Evolutionary conservation across 2,888 invertebrate species (phyloP), one percentile per base, ranked within the genome.

Genomic region (Parnassius glacialis): DNA sequence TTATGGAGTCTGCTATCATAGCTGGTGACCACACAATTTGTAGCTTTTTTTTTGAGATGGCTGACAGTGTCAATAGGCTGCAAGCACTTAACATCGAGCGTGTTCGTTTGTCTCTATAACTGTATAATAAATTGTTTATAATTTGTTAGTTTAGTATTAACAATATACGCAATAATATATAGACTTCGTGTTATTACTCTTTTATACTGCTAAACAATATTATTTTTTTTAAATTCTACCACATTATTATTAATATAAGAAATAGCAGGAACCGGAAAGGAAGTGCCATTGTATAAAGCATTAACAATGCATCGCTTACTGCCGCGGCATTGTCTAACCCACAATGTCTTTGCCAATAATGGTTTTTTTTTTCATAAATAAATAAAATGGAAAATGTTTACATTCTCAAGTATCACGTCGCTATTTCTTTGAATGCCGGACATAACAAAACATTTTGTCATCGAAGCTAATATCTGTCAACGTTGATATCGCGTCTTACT

Each of bases 251-350:
- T 53, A 57, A 48, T 57, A 61, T 52, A 57, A 62, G 61, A 62
- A 57, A 57, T 50, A 42, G 61, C 52, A 57, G 56, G 57, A 57
- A 50, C 50, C 57, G 57, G 57, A 48, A 62, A 62, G 62, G 62
- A 62, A 62, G 57, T 58, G 50, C 57, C 44, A 62, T 62, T 62
- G 62, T 62, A 25, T 53, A 43, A 53, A 48, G 53, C 53, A 54
- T 62, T 62, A 62, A 62, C 62, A 53, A 62, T 62, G 57, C 62
- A 62, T 58, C 62, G 57, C 62, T 50, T 62, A 62, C 47, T 62
- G 57, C 52, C 47, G 44, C 61, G 47, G 52, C 57, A 58, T 62
- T 62, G 57, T 62, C 53, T 57, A 56, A 53, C 44, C 51, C 62
- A 62, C 62, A 62, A 62, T 62, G 57, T 53, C 50, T 57, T 57